A percentile compares a stretch with the other conserved stretches of the same genome.
Conservation (phyloP, 2,797 vertebrate species). For the Tragelaphus eurycerus region DNA sequence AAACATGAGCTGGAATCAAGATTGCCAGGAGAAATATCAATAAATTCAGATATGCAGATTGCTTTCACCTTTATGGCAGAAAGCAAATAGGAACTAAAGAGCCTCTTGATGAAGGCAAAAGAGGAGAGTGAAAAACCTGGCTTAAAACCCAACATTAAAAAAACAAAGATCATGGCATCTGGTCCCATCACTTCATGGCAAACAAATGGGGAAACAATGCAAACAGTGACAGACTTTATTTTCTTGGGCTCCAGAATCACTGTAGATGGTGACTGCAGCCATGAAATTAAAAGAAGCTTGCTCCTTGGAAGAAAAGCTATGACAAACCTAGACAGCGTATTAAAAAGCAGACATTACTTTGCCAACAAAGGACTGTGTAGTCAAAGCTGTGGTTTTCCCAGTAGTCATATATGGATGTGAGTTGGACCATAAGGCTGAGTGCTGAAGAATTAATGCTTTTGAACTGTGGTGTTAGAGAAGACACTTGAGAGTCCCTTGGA, state of each 20-base stretch:
- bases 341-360: background rate
- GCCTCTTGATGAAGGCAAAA: background rate
- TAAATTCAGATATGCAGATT: background rate
- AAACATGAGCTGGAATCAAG: background rate
- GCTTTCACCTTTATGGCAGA: background rate
- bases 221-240: background rate
- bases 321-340: background rate
- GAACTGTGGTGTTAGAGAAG: background rate
- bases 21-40: background rate
- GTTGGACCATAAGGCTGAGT: background rate
- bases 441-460: background rate
- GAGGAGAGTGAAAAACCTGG: background rate
- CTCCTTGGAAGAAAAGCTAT: background rate
- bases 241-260: background rate
- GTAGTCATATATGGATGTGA: background rate
- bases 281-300: background rate
- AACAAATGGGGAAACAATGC: background rate
- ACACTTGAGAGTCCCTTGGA: background rate
- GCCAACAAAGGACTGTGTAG: background rate
- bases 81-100: background rate
- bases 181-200: background rate
- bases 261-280: background rate
- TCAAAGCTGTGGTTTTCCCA: background rate
- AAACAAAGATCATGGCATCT: background rate
- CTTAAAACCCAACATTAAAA: background rate